A percentile compares a stretch with the other conserved stretches of the same genome.
phyloP scores from a whole-genome alignment of 2,888 invertebrate species.

The Andrena trimmerana region DNA sequence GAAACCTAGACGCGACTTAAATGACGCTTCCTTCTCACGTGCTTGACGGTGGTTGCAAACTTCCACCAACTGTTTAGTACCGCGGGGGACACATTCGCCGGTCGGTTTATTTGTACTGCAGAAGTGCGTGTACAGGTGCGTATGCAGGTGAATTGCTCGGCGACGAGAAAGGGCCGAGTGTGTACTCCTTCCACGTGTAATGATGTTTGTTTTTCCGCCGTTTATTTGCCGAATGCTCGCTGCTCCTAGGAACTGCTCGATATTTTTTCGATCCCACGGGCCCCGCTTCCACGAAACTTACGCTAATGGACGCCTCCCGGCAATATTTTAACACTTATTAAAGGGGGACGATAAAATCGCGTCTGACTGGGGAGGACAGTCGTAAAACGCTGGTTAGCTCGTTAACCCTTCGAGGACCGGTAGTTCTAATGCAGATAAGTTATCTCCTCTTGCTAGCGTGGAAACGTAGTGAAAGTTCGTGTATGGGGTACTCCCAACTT shows the following conservation, averaged over 20 bases:
- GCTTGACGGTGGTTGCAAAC: constrained; percentile 59
- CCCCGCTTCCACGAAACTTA: constrained; percentile 12
- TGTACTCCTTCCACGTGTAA: constrained; percentile 16
- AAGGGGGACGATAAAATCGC: constrained; percentile 12
- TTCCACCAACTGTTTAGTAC: constrained; percentile 64
- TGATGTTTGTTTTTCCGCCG: constrained; percentile 47
- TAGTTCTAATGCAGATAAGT: constrained; percentile 39
- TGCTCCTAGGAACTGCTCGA: constrained; percentile 49
- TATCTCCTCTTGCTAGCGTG: constrained; percentile 10
- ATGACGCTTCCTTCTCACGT: constrained; percentile 65
- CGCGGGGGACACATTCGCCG: constrained; percentile 51
- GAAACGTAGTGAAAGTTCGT: constrained; percentile 45
- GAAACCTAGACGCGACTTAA: constrained; percentile 58
- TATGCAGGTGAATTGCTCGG: constrained; percentile 58
- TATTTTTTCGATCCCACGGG: constrained; percentile 39
- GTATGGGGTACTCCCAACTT: constrained; percentile 41
- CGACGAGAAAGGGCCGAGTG: constrained; percentile 33
- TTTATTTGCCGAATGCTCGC: constrained; percentile 48
- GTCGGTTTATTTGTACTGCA: constrained; percentile 62
- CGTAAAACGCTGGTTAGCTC: constrained; percentile 24
- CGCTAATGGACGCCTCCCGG: constrained; percentile 38
- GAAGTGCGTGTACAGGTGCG: constrained; percentile 59
- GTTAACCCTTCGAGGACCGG: constrained; percentile 52
- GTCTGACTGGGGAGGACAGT: constrained; percentile 12
- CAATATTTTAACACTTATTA: constrained; percentile 29